phyloP scores from a whole-genome alignment of 1,140 invertebrate genomes.

The Lasioglossum albipes region DNA sequence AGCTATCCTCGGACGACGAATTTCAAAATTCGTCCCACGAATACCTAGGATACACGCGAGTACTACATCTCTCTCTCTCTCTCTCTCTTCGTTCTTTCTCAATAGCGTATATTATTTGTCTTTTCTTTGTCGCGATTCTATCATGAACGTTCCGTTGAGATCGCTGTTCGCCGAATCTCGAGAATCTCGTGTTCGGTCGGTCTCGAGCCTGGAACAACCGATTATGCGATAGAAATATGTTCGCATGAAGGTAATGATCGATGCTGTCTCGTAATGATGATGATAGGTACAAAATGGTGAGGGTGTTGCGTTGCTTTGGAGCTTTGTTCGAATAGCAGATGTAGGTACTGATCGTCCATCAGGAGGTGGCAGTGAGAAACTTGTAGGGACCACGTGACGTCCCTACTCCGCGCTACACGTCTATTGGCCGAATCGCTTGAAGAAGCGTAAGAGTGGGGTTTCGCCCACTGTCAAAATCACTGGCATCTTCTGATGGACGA shows the following conservation, averaged over 20 bases:
- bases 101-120: background rate
- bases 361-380: no score
- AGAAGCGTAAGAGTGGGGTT: no score
- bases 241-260: constrained; percentile 15
- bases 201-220: constrained; percentile 45
- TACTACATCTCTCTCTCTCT: background rate
- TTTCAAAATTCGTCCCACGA: background rate
- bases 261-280: constrained; percentile 40
- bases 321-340: constrained; percentile 4
- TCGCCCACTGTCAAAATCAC: no score
- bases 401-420: no score
- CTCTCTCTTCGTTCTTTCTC: background rate
- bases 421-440: no score
- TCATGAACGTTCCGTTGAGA: no score
- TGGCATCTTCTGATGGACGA: no score
- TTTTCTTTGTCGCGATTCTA: background rate
- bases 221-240: constrained; percentile 34
- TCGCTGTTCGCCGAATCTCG: no score
- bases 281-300: constrained; percentile 41
- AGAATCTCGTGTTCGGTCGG: constrained; percentile 33
- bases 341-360: background rate
- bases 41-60: background rate
- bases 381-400: no score
- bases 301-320: constrained; percentile 14
- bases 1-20: background rate